These are phyloP conservation scores for Drosophila leonis DNA, from an alignment of 2,888 invertebrate species.

Conservation along the genomic window DNA sequence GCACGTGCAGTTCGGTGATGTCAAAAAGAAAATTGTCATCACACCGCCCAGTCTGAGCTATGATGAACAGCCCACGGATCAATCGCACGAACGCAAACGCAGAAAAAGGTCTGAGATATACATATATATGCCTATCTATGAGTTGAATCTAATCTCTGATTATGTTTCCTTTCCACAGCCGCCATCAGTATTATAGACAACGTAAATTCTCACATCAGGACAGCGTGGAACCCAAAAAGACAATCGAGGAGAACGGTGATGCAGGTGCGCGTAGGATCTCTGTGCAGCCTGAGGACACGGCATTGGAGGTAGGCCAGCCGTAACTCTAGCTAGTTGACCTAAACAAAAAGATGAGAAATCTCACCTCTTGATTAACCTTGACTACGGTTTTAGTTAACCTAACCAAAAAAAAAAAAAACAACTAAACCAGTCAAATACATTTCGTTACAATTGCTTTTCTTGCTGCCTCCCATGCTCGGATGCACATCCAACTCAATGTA, in stretches of 20 bases:
- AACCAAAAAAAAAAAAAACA: constrained; percentile 5
- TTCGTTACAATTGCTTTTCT: constrained; percentile 58
- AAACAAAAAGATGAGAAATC: background rate
- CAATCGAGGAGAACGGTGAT: constrained; percentile 83
- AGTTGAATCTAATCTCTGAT: background rate
- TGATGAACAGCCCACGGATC: constrained; percentile 84
- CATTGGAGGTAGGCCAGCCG: constrained; percentile 87
- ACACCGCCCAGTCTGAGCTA: constrained; percentile 82
- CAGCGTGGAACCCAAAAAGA: constrained; percentile 86
- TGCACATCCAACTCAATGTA: constrained; percentile 52
- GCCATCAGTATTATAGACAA: constrained; percentile 88
- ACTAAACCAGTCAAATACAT: constrained; percentile 39
- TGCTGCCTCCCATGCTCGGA: constrained; percentile 58
- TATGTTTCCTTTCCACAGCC: constrained; percentile 82
- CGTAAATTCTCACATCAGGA: constrained; percentile 93
- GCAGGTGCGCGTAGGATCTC: constrained; percentile 87
- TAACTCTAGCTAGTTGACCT: constrained; percentile 38
- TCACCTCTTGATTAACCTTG: constrained; percentile 12
- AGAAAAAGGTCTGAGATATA: constrained; percentile 84
- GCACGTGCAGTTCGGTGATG: constrained; percentile 86
- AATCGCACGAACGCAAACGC: constrained; percentile 86
- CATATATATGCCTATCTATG: background rate
- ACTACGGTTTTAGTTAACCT: constrained; percentile 23
- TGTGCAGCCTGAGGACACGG: constrained; percentile 91
- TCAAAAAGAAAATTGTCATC: constrained; percentile 84